These are phyloP conservation scores for Ecdyonurus torrentis DNA, from an alignment of 2,888 invertebrate genomes.

Conservation along the genomic window DNA sequence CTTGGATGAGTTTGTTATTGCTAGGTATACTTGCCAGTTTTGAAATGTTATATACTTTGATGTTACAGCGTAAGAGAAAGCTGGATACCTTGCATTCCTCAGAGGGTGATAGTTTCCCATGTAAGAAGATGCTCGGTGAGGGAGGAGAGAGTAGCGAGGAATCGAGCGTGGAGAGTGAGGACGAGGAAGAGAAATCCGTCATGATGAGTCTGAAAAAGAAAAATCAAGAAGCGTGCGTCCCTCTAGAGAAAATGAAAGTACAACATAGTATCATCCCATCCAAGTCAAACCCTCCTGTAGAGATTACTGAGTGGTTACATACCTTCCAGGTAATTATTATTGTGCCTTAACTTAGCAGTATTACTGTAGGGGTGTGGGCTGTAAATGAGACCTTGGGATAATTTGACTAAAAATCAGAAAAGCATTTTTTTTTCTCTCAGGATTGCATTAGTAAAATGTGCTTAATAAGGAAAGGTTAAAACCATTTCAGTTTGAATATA, in stretches of 20 bases:
- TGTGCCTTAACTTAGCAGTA: background rate
- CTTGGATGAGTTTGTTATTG: no score
- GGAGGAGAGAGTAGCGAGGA: constrained; percentile 22
- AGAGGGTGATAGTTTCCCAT: constrained; percentile 30
- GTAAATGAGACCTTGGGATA: no score
- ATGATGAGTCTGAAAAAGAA: constrained; percentile 13
- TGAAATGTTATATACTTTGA: no score
- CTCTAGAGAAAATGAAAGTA: constrained; percentile 14
- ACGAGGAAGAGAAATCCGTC: constrained; percentile 14
- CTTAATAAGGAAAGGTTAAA: no score
- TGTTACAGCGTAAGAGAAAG: constrained; percentile 31
- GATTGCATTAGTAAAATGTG: no score
- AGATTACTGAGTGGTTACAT: constrained; percentile 53
- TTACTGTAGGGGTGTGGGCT: background rate
- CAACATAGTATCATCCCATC: constrained; percentile 42
- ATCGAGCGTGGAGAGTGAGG: constrained; percentile 27
- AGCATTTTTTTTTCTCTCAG: no score
- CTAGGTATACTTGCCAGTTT: no score
- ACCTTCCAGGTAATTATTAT: constrained; percentile 43
- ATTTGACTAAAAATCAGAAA: no score
- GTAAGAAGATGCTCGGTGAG: constrained; percentile 35
- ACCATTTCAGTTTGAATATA: no score
- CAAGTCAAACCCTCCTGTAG: constrained; percentile 64
- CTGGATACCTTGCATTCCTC: constrained; percentile 16
- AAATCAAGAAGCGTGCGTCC: constrained; percentile 10